Evolutionary conservation across 2,797 vertebrate genomes (phyloP).

Genomic region (Avahi laniger): DNA sequence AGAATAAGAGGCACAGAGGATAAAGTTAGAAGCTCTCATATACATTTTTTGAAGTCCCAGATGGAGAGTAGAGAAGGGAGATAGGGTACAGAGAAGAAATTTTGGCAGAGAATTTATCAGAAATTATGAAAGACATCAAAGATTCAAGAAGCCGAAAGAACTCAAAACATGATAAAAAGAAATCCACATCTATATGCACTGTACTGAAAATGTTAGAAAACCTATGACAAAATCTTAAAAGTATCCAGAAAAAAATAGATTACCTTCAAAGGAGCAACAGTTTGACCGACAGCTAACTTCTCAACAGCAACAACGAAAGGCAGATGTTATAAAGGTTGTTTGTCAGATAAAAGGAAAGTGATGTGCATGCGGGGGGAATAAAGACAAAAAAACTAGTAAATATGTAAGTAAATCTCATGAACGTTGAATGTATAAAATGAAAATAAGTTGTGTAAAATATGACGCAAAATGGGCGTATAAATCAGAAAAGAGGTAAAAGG

Average conservation of each 20-base stretch:
- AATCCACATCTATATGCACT: neutral
- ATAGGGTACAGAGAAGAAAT: neutral
- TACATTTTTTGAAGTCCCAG: neutral
- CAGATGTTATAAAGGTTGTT: neutral
- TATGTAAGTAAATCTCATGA: neutral
- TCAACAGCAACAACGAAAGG: neutral
- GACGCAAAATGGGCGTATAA: neutral
- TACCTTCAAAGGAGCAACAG: neutral
- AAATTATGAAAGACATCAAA: neutral
- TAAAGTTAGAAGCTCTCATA: neutral
- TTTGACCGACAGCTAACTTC: neutral
- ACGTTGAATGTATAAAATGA: neutral
- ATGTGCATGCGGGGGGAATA: neutral
- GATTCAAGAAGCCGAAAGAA: neutral
- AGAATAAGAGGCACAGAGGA: neutral
- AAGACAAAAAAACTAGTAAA: neutral
- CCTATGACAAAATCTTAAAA: neutral
- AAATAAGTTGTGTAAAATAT: neutral
- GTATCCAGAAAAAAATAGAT: neutral
- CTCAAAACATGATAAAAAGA: neutral
- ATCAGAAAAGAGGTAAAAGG: neutral
- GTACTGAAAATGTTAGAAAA: neutral
- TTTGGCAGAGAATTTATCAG: neutral
- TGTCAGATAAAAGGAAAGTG: neutral
- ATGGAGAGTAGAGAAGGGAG: neutral